These are phyloP conservation scores for Eurypyga helias DNA, from an alignment of 2,113 vertebrate species.

Conservation along the genomic window DNA sequence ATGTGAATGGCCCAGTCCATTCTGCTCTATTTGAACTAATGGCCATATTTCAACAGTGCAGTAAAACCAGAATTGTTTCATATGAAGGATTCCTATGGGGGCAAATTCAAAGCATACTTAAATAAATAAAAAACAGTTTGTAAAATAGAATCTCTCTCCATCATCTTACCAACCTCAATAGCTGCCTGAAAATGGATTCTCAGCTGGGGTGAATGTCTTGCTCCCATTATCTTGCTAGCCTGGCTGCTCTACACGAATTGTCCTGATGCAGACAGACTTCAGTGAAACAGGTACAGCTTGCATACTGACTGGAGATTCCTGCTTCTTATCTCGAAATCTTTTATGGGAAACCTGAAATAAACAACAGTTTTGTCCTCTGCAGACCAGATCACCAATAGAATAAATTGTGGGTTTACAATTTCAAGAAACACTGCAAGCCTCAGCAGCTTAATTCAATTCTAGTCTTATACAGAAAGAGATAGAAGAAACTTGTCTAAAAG, in stretches of 20 bases:
- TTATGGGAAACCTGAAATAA: not conserved
- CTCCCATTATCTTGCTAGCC: not conserved
- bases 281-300: not conserved
- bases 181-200: not conserved
- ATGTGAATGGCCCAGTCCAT: not conserved
- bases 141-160: not conserved
- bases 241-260: fast-evolving
- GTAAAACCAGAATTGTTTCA: not conserved
- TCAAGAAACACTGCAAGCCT: not conserved
- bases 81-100: not conserved
- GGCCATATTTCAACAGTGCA: not conserved
- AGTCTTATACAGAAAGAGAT: not conserved
- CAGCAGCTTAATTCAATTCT: not conserved
- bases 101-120: not conserved
- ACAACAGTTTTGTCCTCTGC: not conserved
- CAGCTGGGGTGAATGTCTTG: not conserved
- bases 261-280: not conserved
- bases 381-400: not conserved
- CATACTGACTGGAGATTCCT: not conserved
- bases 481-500: not conserved
- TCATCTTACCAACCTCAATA: not conserved
- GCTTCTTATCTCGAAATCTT: not conserved
- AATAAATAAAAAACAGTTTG: not conserved
- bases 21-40: not conserved
- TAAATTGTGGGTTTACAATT: not conserved